These are phyloP conservation scores for Platyscapa corneri DNA, from an alignment of 1,140 invertebrate species.

Conservation along the genomic window DNA sequence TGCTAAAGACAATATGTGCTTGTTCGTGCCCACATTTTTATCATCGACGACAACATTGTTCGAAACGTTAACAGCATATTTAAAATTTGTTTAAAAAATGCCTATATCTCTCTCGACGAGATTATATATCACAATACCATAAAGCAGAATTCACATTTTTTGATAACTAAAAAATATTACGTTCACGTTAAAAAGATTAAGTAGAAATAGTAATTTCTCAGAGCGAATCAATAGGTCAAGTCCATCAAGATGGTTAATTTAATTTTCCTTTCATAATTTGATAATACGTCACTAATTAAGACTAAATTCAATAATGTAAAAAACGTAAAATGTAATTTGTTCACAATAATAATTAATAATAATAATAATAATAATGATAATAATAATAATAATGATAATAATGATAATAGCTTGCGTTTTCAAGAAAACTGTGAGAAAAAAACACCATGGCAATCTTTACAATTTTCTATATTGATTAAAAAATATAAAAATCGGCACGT, in stretches of 20 bases:
- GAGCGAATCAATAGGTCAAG: neutral
- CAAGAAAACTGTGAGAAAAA: neutral
- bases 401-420: neutral
- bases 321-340: neutral
- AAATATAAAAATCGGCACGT: constrained; percentile 10
- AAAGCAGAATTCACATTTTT: constrained; percentile 15
- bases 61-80: neutral
- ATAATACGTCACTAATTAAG: neutral
- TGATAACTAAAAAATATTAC: neutral
- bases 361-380: neutral
- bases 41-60: neutral
- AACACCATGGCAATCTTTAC: neutral
- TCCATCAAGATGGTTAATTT: neutral
- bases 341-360: neutral
- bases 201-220: neutral
- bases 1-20: constrained; percentile 45
- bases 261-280: neutral
- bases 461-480: constrained; percentile 6
- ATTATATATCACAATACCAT: neutral
- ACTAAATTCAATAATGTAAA: neutral
- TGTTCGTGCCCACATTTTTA: constrained; percentile 37
- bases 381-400: no score
- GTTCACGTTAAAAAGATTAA: neutral
- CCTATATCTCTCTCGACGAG: constrained; percentile 16
- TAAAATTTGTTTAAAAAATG: constrained; percentile 8